Evolutionary conservation across 2,113 vertebrate genomes (phyloP).

Genomic region (Pogona vitticeps): DNA sequence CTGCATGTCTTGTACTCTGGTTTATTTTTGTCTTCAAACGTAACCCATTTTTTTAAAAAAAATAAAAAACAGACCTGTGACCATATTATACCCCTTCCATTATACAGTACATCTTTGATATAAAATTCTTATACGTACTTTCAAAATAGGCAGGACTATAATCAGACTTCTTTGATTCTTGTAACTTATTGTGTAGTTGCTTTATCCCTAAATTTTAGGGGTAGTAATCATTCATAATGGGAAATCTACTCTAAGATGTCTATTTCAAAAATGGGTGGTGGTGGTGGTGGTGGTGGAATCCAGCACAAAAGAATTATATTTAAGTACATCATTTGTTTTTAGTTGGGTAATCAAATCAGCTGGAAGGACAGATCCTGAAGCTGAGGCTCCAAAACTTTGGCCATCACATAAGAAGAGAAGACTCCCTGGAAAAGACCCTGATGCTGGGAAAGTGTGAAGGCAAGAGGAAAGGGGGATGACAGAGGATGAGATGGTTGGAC

Average conservation of each 20-base stretch:
- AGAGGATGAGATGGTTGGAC: too few relatives aligned
- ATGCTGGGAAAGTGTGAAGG: too few relatives aligned
- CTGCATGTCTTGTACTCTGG: background rate
- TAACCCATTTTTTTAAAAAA: rapidly evolving
- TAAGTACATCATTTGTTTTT: background rate
- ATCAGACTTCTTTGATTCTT: background rate
- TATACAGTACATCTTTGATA: background rate
- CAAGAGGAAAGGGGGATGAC: too few relatives aligned
- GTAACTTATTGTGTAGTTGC: rapidly evolving
- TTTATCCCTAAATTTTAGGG: background rate
- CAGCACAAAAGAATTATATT: slow-evolving; percentile 4
- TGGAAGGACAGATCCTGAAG: too few relatives aligned
- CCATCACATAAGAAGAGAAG: too few relatives aligned
- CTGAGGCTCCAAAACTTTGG: too few relatives aligned
- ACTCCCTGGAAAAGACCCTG: too few relatives aligned
- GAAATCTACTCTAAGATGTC: background rate
- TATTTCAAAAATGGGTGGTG: background rate
- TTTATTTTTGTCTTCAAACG: background rate
- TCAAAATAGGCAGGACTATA: background rate
- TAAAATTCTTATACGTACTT: background rate
- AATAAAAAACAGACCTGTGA: rapidly evolving
- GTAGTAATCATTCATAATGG: rapidly evolving
- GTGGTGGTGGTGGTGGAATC: background rate
- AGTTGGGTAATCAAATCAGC: background rate
- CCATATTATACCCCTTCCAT: background rate